Evolutionary conservation across 2,113 vertebrate genomes (phyloP), one percentile per base, ranked within the genome.

Genomic region (Menidia beryllina): DNA sequence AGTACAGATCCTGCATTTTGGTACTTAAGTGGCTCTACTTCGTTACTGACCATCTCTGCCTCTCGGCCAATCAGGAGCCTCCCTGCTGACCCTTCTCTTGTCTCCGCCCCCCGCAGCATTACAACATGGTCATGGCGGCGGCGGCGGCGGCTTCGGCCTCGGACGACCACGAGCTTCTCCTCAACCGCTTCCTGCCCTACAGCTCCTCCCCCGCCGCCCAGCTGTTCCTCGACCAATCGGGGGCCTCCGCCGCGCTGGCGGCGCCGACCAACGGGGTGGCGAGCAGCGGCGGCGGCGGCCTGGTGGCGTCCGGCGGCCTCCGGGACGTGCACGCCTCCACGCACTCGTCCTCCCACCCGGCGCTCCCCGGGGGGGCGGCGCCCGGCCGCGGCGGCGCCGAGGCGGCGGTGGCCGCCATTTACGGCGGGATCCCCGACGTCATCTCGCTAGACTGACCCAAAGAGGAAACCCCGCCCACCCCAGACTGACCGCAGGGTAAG

Each of bases 361-460:
- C 2, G 68, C 93, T 53, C 80, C 94, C 62, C 71, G 88, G 75
- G 79, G 86, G 79, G 59, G 64, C 82, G 75, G 79, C 82, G n/a
- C n/a, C n/a, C 55, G 48, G 78, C 62, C 77, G 95, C 67, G 93
- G 94, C 83, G 72, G 88, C 91, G 67, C 95, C 0, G 97, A 99
- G 77, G 89, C 89, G 0, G 83, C 88, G 0, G 94, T 95, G 1
- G 94, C 96, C 2, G 94, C 95, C 15, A 95, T 98, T 87, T 99
- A 98, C n/a, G 95, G 97, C 62, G 94, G 96, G 86, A 97, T 99
- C 54, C 95, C 97, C 0, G 97, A 99, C 64, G 96, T 99, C 60
- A 99, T 99, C 81, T 98, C 97, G 0, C 93, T 99, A 94, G 97
- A 99, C 95, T 98, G 95, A 94, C 88, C 64, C 24, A 1, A 30